Base-by-base conservation (phyloP, 2,888 invertebrate species). In the Agriopis leucophaearia region DNA sequence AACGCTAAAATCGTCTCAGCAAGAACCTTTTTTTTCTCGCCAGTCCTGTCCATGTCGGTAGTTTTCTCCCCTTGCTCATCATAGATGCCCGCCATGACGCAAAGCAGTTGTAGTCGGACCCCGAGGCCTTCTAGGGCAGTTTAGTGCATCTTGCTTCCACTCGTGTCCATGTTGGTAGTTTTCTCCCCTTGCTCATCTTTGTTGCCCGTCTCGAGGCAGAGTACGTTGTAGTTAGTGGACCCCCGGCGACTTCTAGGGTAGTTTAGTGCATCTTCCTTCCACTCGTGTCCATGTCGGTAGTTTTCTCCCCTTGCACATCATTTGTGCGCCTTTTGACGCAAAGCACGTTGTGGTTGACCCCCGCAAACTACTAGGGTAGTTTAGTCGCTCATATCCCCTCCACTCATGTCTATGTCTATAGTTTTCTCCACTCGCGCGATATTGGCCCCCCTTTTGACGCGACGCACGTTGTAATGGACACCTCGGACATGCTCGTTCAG, bases 401-500 rank as follows among this genome's bases (percentile, higher is more conserved):
- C 38, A 38, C 38, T 38, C 9, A 7, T 38, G 9, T 8, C 38
- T 1, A 38, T 38, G 38, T 15, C 7, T 48, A 5, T 35, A 16
- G 44, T 45, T n/a, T 27, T 55, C 18, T 36, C 56, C 55, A 42
- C 55, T 18, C 42, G 40, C 35, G 45, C 44, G 13, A n/a, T 35
- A n/a, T 35, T 13, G n/a, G 35, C 18, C 44, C 55, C 55, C 45
- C 57, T 44, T 12, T 59, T 59, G 40, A 50, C 59, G 40, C 59
- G 36, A 18, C 59, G 47, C 13, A 59, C 59, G 50, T 59, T 50
- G 27, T 59, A 50, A 8, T 59, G 59, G 5, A 59, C 59, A 40
- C 59, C 59, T 27, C 50, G 15, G 2, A 59, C 16, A 38, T 59
- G 59, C n/a, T 59, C 59, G n/a, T 50, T 59, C n/a, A 59, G 27